phyloP scores from a whole-genome alignment of 64 coral and sea anemone genomes.

The Pocillopora damicornis region DNA sequence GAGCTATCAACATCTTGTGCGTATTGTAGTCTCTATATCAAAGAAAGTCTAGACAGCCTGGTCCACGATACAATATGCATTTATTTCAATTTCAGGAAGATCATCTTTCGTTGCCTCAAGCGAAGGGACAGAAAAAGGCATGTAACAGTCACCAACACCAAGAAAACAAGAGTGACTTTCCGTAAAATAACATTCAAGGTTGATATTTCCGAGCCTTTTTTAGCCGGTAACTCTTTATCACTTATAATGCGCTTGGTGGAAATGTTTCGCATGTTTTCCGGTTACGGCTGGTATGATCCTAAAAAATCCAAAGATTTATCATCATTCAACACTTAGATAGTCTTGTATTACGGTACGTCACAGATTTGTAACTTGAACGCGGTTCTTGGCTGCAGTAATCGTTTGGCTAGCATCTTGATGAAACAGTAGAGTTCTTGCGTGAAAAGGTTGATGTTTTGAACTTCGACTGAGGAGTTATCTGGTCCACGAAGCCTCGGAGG shows the following conservation, averaged over 20 bases:
- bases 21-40: not conserved
- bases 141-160: not conserved
- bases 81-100: not conserved
- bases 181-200: not conserved
- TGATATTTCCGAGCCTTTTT: not conserved
- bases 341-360: conserved; percentile 28
- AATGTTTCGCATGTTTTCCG: conserved; percentile 18
- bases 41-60: not conserved
- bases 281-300: not conserved
- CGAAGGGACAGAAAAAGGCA: not conserved
- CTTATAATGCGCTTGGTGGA: not conserved
- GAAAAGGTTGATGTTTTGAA: not conserved
- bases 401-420: not conserved
- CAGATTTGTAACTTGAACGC: conserved; percentile 9
- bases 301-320: not conserved
- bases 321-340: not conserved
- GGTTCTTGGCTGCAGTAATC: not conserved
- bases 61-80: not conserved
- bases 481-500: not conserved
- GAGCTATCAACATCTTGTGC: not conserved
- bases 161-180: not conserved
- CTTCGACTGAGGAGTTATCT: not conserved
- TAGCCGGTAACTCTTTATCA: not conserved
- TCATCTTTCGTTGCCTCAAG: not conserved
- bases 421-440: not conserved